Percentiles rank a stretch among this genome's conserved stretches.
Evolutionary conservation across 1,140 invertebrate genomes (phyloP).

Genomic region (Varroa destructor): DNA sequence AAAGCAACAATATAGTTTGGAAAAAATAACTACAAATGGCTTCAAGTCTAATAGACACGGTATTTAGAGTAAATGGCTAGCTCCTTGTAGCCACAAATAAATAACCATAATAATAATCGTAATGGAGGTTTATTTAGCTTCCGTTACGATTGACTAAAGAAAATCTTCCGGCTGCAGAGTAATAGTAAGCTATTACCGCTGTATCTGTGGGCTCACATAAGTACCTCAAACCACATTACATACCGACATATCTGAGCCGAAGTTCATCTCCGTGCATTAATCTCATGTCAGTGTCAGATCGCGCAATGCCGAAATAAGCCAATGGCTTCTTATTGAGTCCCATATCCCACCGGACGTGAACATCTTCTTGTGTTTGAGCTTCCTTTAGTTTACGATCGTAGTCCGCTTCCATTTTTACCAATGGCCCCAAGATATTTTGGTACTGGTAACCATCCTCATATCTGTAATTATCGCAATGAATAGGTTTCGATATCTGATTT

Average conservation of each 20-base stretch:
- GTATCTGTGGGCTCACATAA: neutral
- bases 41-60: too few relatives aligned
- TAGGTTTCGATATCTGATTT: neutral
- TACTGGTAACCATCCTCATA: conserved; percentile 99
- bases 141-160: too few relatives aligned
- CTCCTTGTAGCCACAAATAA: too few relatives aligned
- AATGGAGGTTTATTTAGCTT: too few relatives aligned
- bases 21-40: too few relatives aligned
- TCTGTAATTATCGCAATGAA: conserved; percentile 38
- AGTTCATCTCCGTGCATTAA: conserved; percentile 99
- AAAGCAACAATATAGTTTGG: too few relatives aligned
- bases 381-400: conserved; percentile 97
- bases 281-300: conserved; percentile 77
- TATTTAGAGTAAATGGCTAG: too few relatives aligned
- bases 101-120: too few relatives aligned
- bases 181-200: too few relatives aligned
- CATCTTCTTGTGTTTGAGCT: conserved; percentile 94
- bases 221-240: neutral
- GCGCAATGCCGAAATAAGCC: conserved; percentile 92
- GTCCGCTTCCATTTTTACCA: conserved; percentile 93
- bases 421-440: conserved; percentile 91
- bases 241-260: conserved; percentile 68
- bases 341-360: conserved; percentile 95
- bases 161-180: too few relatives aligned
- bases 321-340: conserved; percentile 96